phyloP scores from a whole-genome alignment of 2,888 invertebrate genomes.

The Tineola bisselliella region DNA sequence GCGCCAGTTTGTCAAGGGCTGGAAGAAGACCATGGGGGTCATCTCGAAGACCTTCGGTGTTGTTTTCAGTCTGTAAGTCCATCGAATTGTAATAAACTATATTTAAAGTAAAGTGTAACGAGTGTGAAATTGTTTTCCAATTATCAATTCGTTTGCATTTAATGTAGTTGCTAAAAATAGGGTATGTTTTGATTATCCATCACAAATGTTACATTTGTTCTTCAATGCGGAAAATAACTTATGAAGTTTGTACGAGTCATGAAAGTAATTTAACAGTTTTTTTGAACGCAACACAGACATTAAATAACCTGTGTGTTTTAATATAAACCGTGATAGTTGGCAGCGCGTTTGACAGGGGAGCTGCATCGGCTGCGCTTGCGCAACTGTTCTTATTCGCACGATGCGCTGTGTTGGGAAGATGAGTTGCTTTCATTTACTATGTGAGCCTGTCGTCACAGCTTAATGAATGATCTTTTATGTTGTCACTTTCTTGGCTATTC shows the following conservation, averaged over 20 bases:
- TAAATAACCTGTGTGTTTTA: background rate
- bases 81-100: background rate
- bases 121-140: slow-evolving; percentile 5
- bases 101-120: background rate
- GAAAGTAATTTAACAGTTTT: background rate
- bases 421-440: background rate
- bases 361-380: slow-evolving; percentile 34
- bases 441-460: background rate
- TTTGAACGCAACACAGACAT: background rate
- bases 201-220: background rate
- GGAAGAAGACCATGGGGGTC: slow-evolving; percentile 75
- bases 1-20: slow-evolving; percentile 61
- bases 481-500: background rate
- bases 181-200: background rate
- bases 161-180: background rate
- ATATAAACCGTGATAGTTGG: slow-evolving; percentile 18
- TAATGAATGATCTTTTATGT: slow-evolving; percentile 7
- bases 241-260: background rate
- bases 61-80: slow-evolving; percentile 82
- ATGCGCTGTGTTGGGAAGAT: slow-evolving; percentile 19
- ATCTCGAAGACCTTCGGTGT: slow-evolving; percentile 82
- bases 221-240: background rate
- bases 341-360: slow-evolving; percentile 4
- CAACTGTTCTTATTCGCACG: slow-evolving; percentile 55
- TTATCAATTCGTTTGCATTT: slow-evolving; percentile 1